phyloP scores from a whole-genome alignment of 2,797 vertebrate species.

The Epinephelus coioides region DNA sequence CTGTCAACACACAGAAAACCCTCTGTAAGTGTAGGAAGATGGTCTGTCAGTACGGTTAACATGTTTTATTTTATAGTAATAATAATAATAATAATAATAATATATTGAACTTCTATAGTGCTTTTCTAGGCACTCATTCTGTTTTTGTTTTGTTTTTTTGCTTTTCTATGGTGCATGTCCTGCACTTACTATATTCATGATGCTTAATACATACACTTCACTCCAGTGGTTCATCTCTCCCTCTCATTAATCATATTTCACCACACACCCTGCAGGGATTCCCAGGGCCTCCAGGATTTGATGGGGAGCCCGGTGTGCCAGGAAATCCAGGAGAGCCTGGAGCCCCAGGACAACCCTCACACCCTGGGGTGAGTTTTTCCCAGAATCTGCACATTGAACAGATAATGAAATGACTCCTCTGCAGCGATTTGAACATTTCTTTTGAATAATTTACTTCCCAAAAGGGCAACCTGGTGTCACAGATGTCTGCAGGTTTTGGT shows the following conservation, averaged over 20 bases:
- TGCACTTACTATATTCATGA: too few species aligned
- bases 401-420: rapidly evolving
- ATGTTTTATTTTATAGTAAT: too few species aligned
- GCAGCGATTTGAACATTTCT: neutral
- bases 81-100: too few species aligned
- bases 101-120: too few species aligned
- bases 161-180: too few species aligned
- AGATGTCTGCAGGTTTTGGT: conserved; percentile 92
- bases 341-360: conserved; percentile 88
- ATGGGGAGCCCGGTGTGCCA: conserved; percentile 95
- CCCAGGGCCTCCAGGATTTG: conserved; percentile 91
- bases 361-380: conserved; percentile 86
- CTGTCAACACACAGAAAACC: too few species aligned
- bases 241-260: neutral
- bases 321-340: conserved; percentile 94
- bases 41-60: too few species aligned
- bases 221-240: too few species aligned
- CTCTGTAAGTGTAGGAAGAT: too few species aligned
- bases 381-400: neutral
- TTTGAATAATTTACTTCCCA: neutral
- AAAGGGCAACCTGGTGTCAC: conserved; percentile 88
- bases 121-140: too few species aligned
- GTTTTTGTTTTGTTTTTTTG: too few species aligned
- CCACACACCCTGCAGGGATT: conserved; percentile 85
- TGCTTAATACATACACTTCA: too few species aligned